A percentile compares a stretch with the other conserved stretches of the same genome.
phyloP scores from a whole-genome alignment of 2,797 vertebrate genomes.

The Tympanoctomys barrerae region DNA sequence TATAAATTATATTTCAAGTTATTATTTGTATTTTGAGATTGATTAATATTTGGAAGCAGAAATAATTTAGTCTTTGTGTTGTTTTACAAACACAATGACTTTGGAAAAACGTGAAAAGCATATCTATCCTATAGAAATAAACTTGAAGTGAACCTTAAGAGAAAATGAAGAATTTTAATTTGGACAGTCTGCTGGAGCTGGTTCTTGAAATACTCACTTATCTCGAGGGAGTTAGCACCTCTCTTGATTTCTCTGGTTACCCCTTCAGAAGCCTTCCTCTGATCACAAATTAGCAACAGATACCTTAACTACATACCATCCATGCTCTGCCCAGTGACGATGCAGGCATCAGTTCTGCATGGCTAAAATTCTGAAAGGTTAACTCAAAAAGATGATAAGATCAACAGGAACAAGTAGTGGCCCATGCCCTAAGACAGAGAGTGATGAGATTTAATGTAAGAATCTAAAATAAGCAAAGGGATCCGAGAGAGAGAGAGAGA shows the following conservation, averaged over 20 bases:
- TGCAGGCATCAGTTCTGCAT: fast-evolving
- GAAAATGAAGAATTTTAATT: background rate
- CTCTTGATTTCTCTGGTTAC: background rate
- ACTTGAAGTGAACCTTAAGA: background rate
- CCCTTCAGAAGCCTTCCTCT: background rate
- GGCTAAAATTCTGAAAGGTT: background rate
- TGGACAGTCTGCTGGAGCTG: background rate
- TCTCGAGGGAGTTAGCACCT: background rate
- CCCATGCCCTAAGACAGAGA: background rate
- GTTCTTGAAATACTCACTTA: background rate
- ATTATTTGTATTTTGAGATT: background rate
- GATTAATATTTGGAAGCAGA: background rate
- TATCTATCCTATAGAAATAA: background rate
- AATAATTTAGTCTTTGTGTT: background rate
- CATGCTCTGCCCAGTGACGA: background rate
- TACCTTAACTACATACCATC: too few relatives aligned
- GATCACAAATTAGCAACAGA: background rate
- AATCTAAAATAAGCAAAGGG: background rate
- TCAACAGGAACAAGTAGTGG: background rate
- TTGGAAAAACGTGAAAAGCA: background rate
- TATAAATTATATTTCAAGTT: background rate
- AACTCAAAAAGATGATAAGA: background rate
- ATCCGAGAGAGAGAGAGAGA: too few relatives aligned
- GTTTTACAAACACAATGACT: background rate
- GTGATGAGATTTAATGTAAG: background rate